A percentile compares a stretch with the other conserved stretches of the same genome.
These are phyloP conservation scores for Callithrix jacchus DNA, from an alignment of 2,113 vertebrate genomes.

Conservation along the genomic window DNA sequence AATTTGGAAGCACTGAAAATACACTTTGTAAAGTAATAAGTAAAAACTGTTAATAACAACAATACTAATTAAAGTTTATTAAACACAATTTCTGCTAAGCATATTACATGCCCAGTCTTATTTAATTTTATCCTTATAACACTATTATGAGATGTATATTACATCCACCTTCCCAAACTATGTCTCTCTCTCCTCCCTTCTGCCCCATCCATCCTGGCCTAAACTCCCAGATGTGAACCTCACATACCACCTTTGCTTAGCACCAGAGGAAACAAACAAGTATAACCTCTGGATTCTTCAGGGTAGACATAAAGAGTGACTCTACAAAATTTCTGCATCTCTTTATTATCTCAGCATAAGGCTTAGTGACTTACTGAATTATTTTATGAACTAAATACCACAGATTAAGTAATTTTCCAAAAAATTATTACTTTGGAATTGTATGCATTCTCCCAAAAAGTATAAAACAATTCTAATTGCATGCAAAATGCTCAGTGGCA, in stretches of 20 bases:
- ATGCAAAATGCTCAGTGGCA: background rate
- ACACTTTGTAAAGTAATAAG: background rate
- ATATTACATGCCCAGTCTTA: background rate
- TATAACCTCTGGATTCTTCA: background rate
- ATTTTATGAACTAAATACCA: background rate
- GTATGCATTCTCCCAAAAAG: background rate
- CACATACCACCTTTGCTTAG: background rate
- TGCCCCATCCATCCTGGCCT: background rate
- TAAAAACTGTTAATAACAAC: conserved; percentile 38
- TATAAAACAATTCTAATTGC: background rate
- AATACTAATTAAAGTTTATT: conserved; percentile 23
- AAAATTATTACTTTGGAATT: background rate
- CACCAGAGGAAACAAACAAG: background rate
- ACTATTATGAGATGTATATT: background rate
- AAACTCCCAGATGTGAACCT: background rate
- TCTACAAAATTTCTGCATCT: background rate
- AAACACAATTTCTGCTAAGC: background rate
- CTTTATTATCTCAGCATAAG: background rate
- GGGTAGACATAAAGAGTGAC: background rate
- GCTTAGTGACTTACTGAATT: background rate
- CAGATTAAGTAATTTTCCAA: background rate
- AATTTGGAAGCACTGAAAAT: conserved; percentile 23
- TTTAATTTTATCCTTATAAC: conserved; percentile 16
- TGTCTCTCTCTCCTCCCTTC: background rate
- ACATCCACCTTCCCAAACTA: background rate